Base-by-base conservation (phyloP, 2,888 invertebrate genomes). In the Archaeoteleia sp. region DNA sequence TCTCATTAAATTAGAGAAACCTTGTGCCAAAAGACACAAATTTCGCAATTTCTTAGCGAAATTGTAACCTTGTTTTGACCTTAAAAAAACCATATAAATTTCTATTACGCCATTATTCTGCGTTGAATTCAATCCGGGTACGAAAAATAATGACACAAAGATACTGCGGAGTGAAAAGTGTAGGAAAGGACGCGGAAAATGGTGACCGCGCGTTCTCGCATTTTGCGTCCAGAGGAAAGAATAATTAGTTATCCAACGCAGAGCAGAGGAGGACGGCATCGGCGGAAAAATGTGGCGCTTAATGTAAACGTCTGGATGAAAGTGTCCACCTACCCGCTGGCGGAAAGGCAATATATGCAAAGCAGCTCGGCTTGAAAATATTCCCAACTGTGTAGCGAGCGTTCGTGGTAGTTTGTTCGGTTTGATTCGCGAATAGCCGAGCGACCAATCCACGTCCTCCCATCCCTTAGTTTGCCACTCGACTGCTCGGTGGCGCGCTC, bases 311-410 rank as follows among this genome's bases (percentile, higher is more conserved):
- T 54, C 34, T 46, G 46, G 35, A 27, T 32, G 12, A 32, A 54
- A 62, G 25, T 54, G 62, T 62, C 62, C 54, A 54, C 54, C 54
- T 34, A 62, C 62, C 17, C 14, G 7, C 12, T 25, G 10, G 10
- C 10, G 34, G 17, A 42, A 54, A 34, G 34, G 57, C 34, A 25
- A 39, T 15, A 34, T 32, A 37, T 12, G 35, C 45, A 45, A 53
- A 42, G 25, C 42, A 42, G 42, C 42, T 10, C 6, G 25, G 42
- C 27, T 25, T 20, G 20, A 20, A 23, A 42, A 42, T 25, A 42
- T 42, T 42, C 13, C 23, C 25, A 12, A 17, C 42, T 8, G 10
- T 25, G 13, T 8, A 39, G 17, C 39, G 39, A 20, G 17, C 10
- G 39, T 8, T 9, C 4, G 20, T 39, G 39, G 39, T 6, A 12